Conservation (phyloP, 2,888 invertebrate species). For the Oegoconia quadripuncta region DNA sequence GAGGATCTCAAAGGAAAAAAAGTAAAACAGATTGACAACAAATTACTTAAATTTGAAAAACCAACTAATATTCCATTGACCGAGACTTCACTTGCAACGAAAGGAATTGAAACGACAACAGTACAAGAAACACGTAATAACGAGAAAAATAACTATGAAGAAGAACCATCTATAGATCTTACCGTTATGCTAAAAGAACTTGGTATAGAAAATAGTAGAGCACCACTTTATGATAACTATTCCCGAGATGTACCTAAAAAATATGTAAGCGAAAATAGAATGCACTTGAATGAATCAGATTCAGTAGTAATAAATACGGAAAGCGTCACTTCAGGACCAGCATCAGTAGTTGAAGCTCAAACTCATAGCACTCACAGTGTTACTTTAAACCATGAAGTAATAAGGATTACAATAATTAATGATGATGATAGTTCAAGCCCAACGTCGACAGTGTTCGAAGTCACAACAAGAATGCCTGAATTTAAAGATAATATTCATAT, state of each 20-base stretch:
- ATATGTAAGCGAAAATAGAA: conserved; percentile 29
- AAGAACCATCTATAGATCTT: conserved; percentile 52
- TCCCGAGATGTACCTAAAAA: conserved; percentile 35
- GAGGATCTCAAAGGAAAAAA: conserved; percentile 44
- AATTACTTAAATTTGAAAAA: conserved; percentile 29
- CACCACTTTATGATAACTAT: conserved; percentile 28
- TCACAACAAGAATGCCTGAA: conserved; percentile 49
- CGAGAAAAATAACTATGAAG: conserved; percentile 27
- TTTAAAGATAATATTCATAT: conserved; percentile 27
- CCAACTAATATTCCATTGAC: conserved; percentile 22
- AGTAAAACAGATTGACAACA: conserved; percentile 30
- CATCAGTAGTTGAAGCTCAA: background rate
- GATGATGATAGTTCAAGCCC: conserved; percentile 32
- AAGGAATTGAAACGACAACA: conserved; percentile 23
- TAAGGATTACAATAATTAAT: conserved; percentile 46
- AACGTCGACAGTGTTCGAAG: conserved; percentile 39
- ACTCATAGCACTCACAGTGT: conserved; percentile 1
- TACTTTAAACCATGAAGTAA: conserved; percentile 34
- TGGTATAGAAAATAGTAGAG: conserved; percentile 23
- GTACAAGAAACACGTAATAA: conserved; percentile 16
- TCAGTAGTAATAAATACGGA: conserved; percentile 15
- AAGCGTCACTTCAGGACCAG: conserved; percentile 6
- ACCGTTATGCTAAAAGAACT: conserved; percentile 59
- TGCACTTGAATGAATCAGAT: conserved; percentile 7
- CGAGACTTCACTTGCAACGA: conserved; percentile 18